phyloP scores from a whole-genome alignment of 2,888 invertebrate species.

The Meandrusa payeni region DNA sequence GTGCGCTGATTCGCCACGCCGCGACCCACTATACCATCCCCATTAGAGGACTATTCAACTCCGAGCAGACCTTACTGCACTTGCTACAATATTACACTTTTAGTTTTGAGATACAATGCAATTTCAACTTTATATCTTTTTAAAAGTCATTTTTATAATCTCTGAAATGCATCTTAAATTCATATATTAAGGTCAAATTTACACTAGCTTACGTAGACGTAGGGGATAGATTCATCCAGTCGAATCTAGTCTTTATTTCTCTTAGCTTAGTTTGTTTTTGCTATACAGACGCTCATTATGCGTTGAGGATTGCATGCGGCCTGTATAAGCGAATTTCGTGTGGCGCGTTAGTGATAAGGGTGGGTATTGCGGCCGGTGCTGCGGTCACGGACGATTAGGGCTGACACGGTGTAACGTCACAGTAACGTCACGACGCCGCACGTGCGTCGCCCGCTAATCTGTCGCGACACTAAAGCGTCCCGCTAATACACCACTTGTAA shows the following conservation, averaged over 20 bases:
- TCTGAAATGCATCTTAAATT: too few species aligned
- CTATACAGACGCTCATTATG: background rate
- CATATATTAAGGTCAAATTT: too few species aligned
- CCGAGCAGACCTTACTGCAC: conserved; percentile 26
- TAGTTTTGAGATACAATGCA: background rate
- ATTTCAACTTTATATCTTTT: conserved; percentile 3
- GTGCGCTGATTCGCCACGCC: conserved; percentile 25
- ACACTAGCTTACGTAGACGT: too few species aligned
- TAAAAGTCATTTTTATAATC: too few species aligned
- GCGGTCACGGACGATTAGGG: conserved; percentile 60
- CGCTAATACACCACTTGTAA: conserved; percentile 21
- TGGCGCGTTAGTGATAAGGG: background rate
- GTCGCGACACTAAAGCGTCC: conserved; percentile 10
- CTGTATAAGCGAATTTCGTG: background rate
- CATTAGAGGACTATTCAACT: conserved; percentile 36
- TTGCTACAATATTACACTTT: conserved; percentile 4
- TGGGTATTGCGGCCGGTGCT: conserved; percentile 19
- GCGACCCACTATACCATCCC: conserved; percentile 37
- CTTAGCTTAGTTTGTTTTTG: background rate
- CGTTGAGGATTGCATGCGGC: too few species aligned
- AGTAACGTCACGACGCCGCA: conserved; percentile 42
- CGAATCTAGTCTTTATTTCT: background rate
- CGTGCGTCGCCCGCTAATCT: conserved; percentile 33
- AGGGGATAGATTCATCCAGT: too few species aligned
- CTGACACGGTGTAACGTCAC: conserved; percentile 66